Conservation (phyloP, 2,113 vertebrate genomes). For the Neolamprologus modestus region DNA sequence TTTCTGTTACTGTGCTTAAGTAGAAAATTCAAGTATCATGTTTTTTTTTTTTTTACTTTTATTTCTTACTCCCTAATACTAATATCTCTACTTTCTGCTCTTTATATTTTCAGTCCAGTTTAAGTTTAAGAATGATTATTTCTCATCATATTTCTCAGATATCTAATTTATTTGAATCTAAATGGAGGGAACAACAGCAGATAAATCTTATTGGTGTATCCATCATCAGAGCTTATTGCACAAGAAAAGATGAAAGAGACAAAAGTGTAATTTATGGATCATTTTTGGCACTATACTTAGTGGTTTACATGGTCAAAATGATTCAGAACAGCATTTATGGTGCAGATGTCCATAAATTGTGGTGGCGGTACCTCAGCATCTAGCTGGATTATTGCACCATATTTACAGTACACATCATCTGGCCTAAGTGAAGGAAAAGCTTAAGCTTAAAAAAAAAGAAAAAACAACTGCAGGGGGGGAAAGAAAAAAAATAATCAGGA, state of each 20-base stretch:
- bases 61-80: not conserved
- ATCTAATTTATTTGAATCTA: not conserved
- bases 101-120: not conserved
- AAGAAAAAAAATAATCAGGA: not conserved
- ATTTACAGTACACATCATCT: not conserved
- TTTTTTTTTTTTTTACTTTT: accelerated
- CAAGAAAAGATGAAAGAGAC: not conserved
- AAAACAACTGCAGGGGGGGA: too few species aligned
- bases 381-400: not conserved
- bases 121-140: not conserved
- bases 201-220: not conserved
- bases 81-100: not conserved
- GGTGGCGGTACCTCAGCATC: not conserved
- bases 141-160: not conserved
- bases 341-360: not conserved
- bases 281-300: not conserved
- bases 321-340: not conserved
- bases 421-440: not conserved
- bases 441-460: not conserved
- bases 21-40: not conserved
- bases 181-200: not conserved
- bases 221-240: not conserved
- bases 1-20: not conserved
- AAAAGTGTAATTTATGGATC: not conserved
- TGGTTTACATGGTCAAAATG: not conserved